A percentile compares a stretch with the other conserved stretches of the same genome.
Evolutionary conservation across 2,888 invertebrate species (phyloP).

Genomic region (Malthinus flaveolus): DNA sequence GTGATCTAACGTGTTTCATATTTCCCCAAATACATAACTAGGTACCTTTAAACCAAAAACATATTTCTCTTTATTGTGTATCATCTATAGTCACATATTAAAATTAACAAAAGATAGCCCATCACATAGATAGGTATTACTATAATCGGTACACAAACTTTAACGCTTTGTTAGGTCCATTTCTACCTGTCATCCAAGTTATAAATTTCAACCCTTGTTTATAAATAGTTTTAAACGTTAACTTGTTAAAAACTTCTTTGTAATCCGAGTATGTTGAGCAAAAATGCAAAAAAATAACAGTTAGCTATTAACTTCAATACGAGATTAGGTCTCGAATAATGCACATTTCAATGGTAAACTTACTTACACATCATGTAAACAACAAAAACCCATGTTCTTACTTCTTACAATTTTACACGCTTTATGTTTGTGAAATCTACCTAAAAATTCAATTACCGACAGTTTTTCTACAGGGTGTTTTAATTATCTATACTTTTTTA

Average conservation of each 20-base stretch:
- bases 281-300: constrained; percentile 5
- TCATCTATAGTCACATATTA: neutral
- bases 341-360: neutral
- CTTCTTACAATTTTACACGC: neutral
- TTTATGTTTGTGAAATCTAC: too few species aligned
- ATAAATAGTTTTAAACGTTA: neutral
- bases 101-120: constrained; percentile 4
- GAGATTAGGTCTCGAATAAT: neutral
- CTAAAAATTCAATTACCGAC: too few species aligned
- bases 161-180: constrained; percentile 1
- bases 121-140: constrained; percentile 5
- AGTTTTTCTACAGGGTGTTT: too few species aligned
- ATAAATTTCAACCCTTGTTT: constrained; percentile 4
- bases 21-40: too few species aligned
- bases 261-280: neutral
- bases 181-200: constrained; percentile 6
- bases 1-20: too few species aligned
- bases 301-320: neutral
- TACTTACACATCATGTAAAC: constrained; percentile 1
- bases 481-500: too few species aligned
- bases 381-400: neutral
- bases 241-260: constrained; percentile 1
- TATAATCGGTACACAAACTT: constrained; percentile 6
- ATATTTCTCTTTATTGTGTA: too few species aligned
- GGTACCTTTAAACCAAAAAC: too few species aligned